phyloP scores from a whole-genome alignment of 1,140 invertebrate genomes.

The Pseudachorutes palmiensis region DNA sequence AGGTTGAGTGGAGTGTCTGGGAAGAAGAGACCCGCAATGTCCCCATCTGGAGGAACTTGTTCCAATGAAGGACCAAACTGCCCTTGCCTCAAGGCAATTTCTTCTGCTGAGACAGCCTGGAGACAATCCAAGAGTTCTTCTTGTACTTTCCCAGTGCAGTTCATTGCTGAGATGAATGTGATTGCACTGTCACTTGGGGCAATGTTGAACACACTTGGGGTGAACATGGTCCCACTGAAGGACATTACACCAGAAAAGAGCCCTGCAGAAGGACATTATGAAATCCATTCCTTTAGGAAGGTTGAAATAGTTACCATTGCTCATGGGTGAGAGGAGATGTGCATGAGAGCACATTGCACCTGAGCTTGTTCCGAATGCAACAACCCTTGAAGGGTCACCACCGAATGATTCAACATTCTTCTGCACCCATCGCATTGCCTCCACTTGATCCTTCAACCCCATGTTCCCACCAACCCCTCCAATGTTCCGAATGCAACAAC shows the following conservation, averaged over 20 bases:
- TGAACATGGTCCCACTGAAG: slow-evolving; percentile 10
- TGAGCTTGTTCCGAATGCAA: slow-evolving; percentile 16
- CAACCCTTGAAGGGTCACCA: slow-evolving; percentile 16
- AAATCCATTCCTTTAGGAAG: neutral
- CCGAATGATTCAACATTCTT: slow-evolving; percentile 19
- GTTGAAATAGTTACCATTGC: neutral
- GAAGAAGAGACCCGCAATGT: slow-evolving; percentile 2
- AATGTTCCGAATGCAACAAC: slow-evolving; percentile 17
- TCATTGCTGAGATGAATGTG: neutral
- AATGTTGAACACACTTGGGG: neutral
- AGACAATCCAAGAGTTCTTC: neutral
- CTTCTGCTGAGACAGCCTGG: neutral
- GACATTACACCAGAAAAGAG: slow-evolving; percentile 10
- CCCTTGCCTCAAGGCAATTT: neutral
- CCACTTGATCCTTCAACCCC: slow-evolving; percentile 21
- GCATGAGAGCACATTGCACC: slow-evolving; percentile 8
- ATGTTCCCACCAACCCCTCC: slow-evolving; percentile 16
- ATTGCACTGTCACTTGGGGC: neutral
- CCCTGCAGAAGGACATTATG: neutral
- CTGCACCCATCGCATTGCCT: slow-evolving; percentile 21
- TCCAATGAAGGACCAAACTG: slow-evolving; percentile 1
- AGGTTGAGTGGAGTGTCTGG: slow-evolving; percentile 9
- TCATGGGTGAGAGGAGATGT: slow-evolving; percentile 18
- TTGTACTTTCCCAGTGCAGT: neutral
- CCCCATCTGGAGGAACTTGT: neutral